Base-by-base conservation (phyloP, 2,113 vertebrate species). In the Hylia prasina region DNA sequence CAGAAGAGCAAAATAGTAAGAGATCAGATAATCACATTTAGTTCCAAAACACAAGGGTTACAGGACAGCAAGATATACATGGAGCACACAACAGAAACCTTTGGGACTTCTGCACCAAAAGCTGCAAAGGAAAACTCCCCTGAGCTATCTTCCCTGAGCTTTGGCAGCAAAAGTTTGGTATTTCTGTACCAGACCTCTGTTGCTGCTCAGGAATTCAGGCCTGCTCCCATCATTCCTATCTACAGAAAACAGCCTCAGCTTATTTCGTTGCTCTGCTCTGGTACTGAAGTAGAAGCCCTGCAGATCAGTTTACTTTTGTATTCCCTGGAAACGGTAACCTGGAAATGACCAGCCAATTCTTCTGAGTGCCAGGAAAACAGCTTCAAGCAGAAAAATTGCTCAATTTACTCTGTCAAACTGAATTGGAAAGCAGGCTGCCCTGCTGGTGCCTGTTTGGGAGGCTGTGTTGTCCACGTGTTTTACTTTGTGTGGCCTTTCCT, bases 391-490 rank as follows among this genome's bases (percentile, higher is more conserved):
- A 75, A 90, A 91, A 90, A 87, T 21, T 37, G 57, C 58, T 90
- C 88, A 57, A 42, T 90, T 91, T 57, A 27, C n/a, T 70, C 23
- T 48, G n/a, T 60, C 85, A 85, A 87, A 39, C n/a, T 82, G 51
- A 50, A 79, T 61, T 50, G 71, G 66, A 40, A 47, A 93, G 77
- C 81, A 82, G 14, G 45, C 50, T 80, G 61, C 50, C 25, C 63
- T 57, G 79, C 61, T 87, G 65, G 12, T 58, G 20, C 44, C 61
- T 40, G 21, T 20, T 63, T 22, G 54, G 37, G 23, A 85, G 56
- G n/a, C 16, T 42, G 1, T 0, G 0, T 0, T 68, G 37, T 11
- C 40, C 61, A 30, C 16, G 5, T 6, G 1, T 27, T 94, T 58
- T 14, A 39, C 19, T 7, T 22, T 60, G 27, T 51, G 51, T 60